Evolutionary conservation across 1,140 invertebrate genomes (phyloP), one percentile per base, ranked within the genome.

Genomic region (Mylabris phalerata): DNA sequence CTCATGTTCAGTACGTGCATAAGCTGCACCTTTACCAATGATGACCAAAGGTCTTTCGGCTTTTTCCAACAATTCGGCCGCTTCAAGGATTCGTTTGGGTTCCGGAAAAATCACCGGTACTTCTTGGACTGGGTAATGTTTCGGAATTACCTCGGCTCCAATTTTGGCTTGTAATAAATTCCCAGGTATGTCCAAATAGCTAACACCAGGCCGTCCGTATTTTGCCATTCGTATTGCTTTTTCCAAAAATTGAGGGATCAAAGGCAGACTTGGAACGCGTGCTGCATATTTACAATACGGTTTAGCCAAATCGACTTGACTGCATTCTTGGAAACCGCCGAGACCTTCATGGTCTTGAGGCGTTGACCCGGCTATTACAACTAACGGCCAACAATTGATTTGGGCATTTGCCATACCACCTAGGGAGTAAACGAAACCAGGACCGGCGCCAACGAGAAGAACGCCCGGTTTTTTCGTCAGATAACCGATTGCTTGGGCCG

Each of bases 341-440:
- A 93, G 88, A 6, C 87, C 90, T 75, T 98, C 94, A 70, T 96
- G 93, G 73, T 95, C 90, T 70, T 87, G 78, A 46, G 93, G 86
- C 69, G 90, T 90, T 3, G 94, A 89, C 9, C 95, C 95, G 48
- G 90, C 93, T 62, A 98, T 84, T 0, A 97, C 90, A 46, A 98
- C 68, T 39, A 98, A 67, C 0, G 95, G 95, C 95, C 95, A 98
- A 71, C 90, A 92, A 75, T 98, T 98, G 3, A 93, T 80, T 78
- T 95, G 92, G 11, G 95, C 93, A 81, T 98, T 98, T 9, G 94
- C 92, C 88, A 98, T 90, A 19, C 95, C 95, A 50, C 91, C 91
- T 47, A 92, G 81, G 43, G 89, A 88, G 77, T 98, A 92, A 4
- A 98, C 75, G 5, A 98, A 70, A n/a, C 95, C 95, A 9, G 95